These are phyloP conservation scores for Pegea sp. DNA, from an alignment of 23 tunicate genomes.

Conservation along the genomic window DNA sequence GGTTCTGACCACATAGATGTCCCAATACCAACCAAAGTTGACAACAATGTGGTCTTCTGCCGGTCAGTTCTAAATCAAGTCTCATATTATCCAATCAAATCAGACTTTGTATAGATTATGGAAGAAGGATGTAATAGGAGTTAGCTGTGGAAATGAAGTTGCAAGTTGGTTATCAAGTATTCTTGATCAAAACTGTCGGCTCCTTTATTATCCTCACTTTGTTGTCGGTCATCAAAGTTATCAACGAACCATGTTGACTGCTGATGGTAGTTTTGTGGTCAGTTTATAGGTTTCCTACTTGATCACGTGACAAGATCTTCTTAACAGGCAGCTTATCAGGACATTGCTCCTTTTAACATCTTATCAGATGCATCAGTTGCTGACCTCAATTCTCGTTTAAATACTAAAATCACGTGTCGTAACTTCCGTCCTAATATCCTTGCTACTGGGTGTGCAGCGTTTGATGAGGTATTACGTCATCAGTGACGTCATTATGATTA, in stretches of 20 bases:
- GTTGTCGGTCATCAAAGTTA: neutral
- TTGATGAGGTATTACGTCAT: conserved; percentile 18
- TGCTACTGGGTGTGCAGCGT: conserved; percentile 24
- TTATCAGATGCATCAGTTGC: conserved; percentile 40
- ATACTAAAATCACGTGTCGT: conserved; percentile 5
- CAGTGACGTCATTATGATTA: neutral
- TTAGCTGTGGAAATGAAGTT: conserved; percentile 56
- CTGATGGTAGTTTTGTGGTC: neutral
- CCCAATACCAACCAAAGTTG: no score
- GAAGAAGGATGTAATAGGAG: conserved; percentile 20
- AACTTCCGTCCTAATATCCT: conserved; percentile 38
- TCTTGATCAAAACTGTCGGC: conserved; percentile 5
- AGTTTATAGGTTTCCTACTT: neutral
- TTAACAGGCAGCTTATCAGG: conserved; percentile 10
- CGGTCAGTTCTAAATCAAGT: no score
- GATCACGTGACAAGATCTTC: neutral
- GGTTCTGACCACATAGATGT: no score
- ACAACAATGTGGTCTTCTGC: no score
- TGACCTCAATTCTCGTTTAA: conserved; percentile 12
- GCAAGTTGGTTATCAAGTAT: conserved; percentile 19
- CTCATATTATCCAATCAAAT: no score
- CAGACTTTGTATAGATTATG: conserved; percentile 12
- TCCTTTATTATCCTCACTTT: conserved; percentile 11
- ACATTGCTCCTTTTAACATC: conserved; percentile 33
- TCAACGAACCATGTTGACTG: neutral